Conservation (phyloP, 2,113 vertebrate species). For the Amphiprion percula region DNA sequence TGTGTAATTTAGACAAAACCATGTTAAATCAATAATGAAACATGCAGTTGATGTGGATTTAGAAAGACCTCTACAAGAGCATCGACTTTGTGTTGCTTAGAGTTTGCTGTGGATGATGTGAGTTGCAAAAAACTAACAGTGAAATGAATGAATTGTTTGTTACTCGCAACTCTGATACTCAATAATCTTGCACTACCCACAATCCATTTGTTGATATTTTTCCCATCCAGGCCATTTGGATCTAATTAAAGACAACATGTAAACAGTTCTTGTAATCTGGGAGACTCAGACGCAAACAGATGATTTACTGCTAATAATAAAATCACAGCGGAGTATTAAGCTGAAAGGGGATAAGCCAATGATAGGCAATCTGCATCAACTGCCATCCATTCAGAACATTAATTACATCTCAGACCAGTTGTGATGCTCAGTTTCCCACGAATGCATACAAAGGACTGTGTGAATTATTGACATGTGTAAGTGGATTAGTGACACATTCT, state of each 20-base stretch:
- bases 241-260: conserved; percentile 66
- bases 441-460: conserved; percentile 28
- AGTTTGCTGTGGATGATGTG: not conserved
- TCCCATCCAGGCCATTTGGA: conserved; percentile 63
- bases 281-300: conserved; percentile 38
- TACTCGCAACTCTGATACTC: conserved; percentile 31
- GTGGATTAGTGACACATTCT: conserved; percentile 43
- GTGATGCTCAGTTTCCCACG: conserved; percentile 47
- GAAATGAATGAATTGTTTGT: conserved; percentile 40
- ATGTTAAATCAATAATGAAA: not conserved
- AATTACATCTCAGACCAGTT: conserved; percentile 30
- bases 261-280: conserved; percentile 64
- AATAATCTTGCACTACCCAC: conserved; percentile 20
- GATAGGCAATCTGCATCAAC: conserved; percentile 28
- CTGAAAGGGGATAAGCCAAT: conserved; percentile 17
- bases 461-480: conserved; percentile 52
- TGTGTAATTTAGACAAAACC: not conserved
- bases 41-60: not conserved
- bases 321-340: conserved; percentile 40
- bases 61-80: not conserved
- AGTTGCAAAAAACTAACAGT: conserved; percentile 5
- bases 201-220: conserved; percentile 43
- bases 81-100: conserved; percentile 1
- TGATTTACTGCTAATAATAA: conserved; percentile 73
- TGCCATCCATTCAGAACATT: conserved; percentile 22